Base-by-base conservation (phyloP, 1,140 invertebrate species). In the Bombus confusus region DNA sequence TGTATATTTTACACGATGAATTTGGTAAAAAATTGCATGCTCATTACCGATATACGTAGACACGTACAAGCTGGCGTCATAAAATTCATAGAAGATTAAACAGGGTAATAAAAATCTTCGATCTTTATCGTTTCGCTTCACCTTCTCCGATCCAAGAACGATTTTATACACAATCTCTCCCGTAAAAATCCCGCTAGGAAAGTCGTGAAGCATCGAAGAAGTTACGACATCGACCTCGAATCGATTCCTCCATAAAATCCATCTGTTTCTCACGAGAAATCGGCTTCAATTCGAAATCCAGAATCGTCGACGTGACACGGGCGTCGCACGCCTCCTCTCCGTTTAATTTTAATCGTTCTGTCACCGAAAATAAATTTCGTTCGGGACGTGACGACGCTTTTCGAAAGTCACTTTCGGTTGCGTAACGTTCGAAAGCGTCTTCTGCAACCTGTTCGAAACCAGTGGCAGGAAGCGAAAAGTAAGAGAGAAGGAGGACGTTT, bases 341-440 rank as follows among this genome's bases (percentile, higher is more conserved):
- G 4, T 39, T 28, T 47, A 34, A n/a, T 57, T 77, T n/a, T 76
- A 76, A 76, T 76, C 52, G 34, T 57, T 41, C 34, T 64, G 28
- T 15, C 66, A 41, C 13, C 31, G 62, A 69, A 25, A 47, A 72
- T 85, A 72, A 78, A 85, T 80, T 80, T 72, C 66, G 43, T 12
- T 13, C 10, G 34, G 10, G 34, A 10, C 64, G 15, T 13, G 62
- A 8, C 59, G 66, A 41, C 39, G 39, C 57, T 85, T 62, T 62
- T 72, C 52, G 75, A 78, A 85, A 78, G 66, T 79, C 43, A 43
- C 12, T 59, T 37, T 18, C 64, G 39, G 34, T 72, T 79, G 83
- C 68, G 76, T 22, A 79, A 79, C 41, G 43, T 37, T 72, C 59
- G 71, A 66, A 74, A 75, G 80, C 31, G 72, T 64, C n/a, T 37